A percentile compares a stretch with the other conserved stretches of the same genome.
Evolutionary conservation across 92 coral and sea anemone species (phyloP).

Genomic region (Palythoa heliodiscus): DNA sequence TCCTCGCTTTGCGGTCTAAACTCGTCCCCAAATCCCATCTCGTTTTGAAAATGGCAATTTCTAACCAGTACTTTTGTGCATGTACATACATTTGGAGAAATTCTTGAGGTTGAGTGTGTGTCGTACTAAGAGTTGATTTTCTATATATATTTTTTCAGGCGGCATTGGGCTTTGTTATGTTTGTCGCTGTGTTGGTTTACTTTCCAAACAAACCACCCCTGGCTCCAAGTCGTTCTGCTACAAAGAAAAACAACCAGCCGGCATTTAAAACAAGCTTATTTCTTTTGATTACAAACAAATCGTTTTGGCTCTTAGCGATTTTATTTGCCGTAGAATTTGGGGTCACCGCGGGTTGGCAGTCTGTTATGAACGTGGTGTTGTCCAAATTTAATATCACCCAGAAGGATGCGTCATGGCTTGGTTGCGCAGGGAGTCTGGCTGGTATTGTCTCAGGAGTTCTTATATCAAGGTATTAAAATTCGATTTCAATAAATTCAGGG

Average conservation of each 20-base stretch:
- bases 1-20: too few species aligned
- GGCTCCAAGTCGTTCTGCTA: slow-evolving; percentile 8
- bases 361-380: slow-evolving; percentile 71
- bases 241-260: neutral
- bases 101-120: too few species aligned
- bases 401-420: slow-evolving; percentile 78
- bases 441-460: slow-evolving; percentile 71
- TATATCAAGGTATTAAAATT: neutral
- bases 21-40: too few species aligned
- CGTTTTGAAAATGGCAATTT: too few species aligned
- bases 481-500: too few species aligned
- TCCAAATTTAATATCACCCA: slow-evolving; percentile 63
- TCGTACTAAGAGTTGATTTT: too few species aligned
- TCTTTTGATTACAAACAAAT: slow-evolving; percentile 45
- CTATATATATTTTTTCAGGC: neutral
- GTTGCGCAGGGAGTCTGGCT: slow-evolving; percentile 62
- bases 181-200: neutral
- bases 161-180: neutral
- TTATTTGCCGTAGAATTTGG: slow-evolving; percentile 77
- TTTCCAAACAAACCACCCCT: neutral
- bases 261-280: slow-evolving; percentile 21
- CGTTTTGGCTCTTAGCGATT: slow-evolving; percentile 64
- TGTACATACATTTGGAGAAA: too few species aligned
- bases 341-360: slow-evolving; percentile 69
- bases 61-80: too few species aligned